These are phyloP conservation scores for Drosophila willistoni DNA, from an alignment of 1,140 invertebrate species.

Conservation along the genomic window DNA sequence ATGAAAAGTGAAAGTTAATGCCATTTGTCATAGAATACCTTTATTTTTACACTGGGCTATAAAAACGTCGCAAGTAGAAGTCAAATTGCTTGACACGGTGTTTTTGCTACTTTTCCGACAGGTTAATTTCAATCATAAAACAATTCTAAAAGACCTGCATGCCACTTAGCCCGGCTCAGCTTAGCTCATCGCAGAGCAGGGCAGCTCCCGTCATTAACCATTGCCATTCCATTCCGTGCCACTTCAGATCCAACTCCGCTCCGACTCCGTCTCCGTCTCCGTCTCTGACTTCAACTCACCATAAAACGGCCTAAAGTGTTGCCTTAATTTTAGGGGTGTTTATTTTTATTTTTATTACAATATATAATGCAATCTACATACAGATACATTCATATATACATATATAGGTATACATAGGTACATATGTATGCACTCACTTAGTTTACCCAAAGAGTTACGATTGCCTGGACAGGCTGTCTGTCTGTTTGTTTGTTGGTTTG, in stretches of 20 bases:
- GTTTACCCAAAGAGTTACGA: slow-evolving; percentile 56
- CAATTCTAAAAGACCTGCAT: slow-evolving; percentile 28
- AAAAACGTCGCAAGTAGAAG: slow-evolving; percentile 22
- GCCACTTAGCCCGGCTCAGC: slow-evolving; percentile 24
- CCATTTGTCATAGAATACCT: slow-evolving; percentile 15
- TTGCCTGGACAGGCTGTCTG: slow-evolving; percentile 5
- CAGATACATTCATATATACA: slow-evolving; percentile 18
- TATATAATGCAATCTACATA: slow-evolving; percentile 76
- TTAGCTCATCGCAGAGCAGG: slow-evolving; percentile 1
- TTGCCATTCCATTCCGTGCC: slow-evolving; percentile 17
- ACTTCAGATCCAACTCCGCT: slow-evolving; percentile 11
- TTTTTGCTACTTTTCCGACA: slow-evolving; percentile 24
- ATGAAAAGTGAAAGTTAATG: slow-evolving; percentile 43
- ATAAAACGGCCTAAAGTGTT: slow-evolving; percentile 69
- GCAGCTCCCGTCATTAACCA: neutral
- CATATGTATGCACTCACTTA: slow-evolving; percentile 42
- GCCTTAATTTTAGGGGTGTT: slow-evolving; percentile 73
- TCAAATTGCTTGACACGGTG: slow-evolving; percentile 39
- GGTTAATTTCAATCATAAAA: slow-evolving; percentile 57
- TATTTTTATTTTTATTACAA: slow-evolving; percentile 75
- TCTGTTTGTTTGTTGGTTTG: slow-evolving; percentile 46
- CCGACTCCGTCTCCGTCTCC: neutral
- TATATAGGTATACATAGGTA: neutral
- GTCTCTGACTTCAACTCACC: slow-evolving; percentile 24
- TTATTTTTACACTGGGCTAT: neutral